These are phyloP conservation scores for Oryctolagus cuniculus DNA, from an alignment of 2,113 vertebrate species.

Conservation along the genomic window DNA sequence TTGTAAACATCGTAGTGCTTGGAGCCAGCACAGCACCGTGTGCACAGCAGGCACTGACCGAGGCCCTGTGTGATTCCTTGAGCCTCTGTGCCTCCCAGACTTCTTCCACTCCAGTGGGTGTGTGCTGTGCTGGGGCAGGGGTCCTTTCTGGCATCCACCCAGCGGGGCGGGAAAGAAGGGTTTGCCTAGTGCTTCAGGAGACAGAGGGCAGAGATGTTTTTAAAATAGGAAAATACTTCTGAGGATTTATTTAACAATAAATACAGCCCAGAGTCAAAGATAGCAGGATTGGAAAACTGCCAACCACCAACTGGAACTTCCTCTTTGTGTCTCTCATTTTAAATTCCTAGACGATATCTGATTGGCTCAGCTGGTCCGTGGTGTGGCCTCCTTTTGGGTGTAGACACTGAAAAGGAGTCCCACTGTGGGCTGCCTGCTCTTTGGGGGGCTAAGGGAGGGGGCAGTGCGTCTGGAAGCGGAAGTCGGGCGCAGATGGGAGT, in stretches of 20 bases:
- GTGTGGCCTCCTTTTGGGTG: background rate
- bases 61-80: background rate
- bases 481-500: background rate
- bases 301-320: background rate
- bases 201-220: background rate
- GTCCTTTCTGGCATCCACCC: background rate
- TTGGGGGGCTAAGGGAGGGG: background rate
- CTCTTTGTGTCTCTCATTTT: background rate
- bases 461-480: background rate
- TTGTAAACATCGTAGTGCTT: background rate
- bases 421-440: background rate
- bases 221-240: background rate
- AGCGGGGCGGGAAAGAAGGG: background rate
- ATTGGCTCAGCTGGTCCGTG: background rate
- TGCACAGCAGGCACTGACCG: background rate
- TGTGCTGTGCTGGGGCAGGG: background rate
- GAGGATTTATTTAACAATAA: conserved; percentile 61
- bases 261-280: conserved; percentile 39
- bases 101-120: background rate
- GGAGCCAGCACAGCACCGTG: background rate
- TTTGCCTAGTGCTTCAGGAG: background rate
- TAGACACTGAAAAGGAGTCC: background rate
- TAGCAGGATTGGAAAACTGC: background rate
- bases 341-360: conserved; percentile 22
- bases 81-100: background rate